Base-by-base conservation (phyloP, 1,140 invertebrate species). In the Diachasmimorpha longicaudata region DNA sequence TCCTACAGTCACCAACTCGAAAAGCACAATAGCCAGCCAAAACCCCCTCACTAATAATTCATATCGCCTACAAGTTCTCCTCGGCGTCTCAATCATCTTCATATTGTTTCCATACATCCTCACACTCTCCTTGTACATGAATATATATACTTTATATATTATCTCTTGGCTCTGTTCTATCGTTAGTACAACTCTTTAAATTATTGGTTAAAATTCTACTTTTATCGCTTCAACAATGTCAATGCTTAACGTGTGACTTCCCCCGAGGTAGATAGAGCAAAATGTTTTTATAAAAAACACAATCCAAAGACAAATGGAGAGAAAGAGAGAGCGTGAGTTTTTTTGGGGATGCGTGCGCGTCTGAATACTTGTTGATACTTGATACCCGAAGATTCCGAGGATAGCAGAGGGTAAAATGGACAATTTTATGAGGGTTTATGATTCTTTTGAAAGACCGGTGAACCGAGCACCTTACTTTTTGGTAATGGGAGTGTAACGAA, bases 391-490 rank as follows among this genome's bases (percentile, higher is more conserved):
- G 14, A 11, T 31, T 36, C 1, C 31, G 13, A 13, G 21, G 31
- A 31, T 66, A 10, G n/a, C 52, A 19, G 0, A 11, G 4, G 19
- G 58, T 19, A 63, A 63, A 63, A 25, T 31, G 58, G 31, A 31
- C 6, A 31, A 31, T 31, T 31, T 2, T 63, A 25, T 13, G 10
- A 44, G 6, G 14, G n/a, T 13, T 46, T 46, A 36, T 74, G 39
- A 37, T 67, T 31, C 31, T 31, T 31, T 31, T 31, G 2, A 6
- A 31, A 31, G 2, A 6, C 14, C 6, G 14, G 48, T 13, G 19
- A 48, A 21, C 63, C 44, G 48, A 37, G 19, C 70, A 82, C 81
- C 86, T 89, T 88, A 88, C 87, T 89, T 86, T 85, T 85, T 87
- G 71, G 81, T 83, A 66, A 86, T 84, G 63, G 77, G 69, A 79